Base-by-base conservation (phyloP, 1,140 invertebrate genomes). In the Ephestia elutella region DNA sequence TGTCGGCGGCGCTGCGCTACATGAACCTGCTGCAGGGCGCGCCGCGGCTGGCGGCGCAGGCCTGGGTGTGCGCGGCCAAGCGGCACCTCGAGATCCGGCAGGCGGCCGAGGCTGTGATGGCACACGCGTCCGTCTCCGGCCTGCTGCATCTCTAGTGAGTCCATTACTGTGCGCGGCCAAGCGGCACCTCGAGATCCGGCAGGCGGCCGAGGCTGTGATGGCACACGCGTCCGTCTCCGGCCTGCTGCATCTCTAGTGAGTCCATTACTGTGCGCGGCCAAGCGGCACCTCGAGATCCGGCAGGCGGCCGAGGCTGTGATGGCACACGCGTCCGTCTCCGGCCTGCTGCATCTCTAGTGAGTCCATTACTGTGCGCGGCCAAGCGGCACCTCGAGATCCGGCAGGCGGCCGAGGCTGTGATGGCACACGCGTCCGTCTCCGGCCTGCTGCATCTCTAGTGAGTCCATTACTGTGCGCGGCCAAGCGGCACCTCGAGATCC, bases 21-120 rank as follows among this genome's bases (percentile, higher is more conserved):
- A 94, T 98, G 90, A 97, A 97, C 78, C 91, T 98, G 44, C 86
- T 99, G 19, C 91, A 93, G 72, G 97, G 97, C 18, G 96, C 96
- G 19, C 91, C 97, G 0, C 90, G 94, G 8, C 90, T 91, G n/a
- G 92, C 97, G 4, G 95, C 97, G 1, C 85, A 81, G 48, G 93
- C 96, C 67, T 99, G 97, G 97, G 92, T 97, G 68, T 92, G 93
- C 60, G 97, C 98, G 73, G 92, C 95, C 0, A 91, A 93, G 56
- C 90, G 95, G 15, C 91, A 96, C 65, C 89, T 99, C 60, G 98
- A 99, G 89, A 94, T 96, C n/a, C 91, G 94, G 75, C 96, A 98
- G 86, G 96, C 96, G 19, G 94, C 96, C 15, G 92, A 96, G 70
- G 93, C 95, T 2, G 88, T 99, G 15, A 92, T 97, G 89, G 94